Conservation (phyloP, 2,888 invertebrate species). For the Eubasilissa splendida region DNA sequence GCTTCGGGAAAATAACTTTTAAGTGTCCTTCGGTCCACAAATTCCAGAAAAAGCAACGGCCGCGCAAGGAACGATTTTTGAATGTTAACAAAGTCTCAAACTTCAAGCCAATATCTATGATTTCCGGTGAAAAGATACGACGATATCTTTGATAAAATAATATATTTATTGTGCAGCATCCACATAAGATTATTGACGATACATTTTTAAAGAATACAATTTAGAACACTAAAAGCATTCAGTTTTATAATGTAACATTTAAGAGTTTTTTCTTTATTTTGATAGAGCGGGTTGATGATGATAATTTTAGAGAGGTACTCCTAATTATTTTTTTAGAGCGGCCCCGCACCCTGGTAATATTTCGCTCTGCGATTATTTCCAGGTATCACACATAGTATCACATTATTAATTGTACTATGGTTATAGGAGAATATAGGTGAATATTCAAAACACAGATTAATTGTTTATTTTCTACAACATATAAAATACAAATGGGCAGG, state of each 20-base stretch:
- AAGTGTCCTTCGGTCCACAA: background rate
- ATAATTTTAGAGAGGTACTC: too few relatives aligned
- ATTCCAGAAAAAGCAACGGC: constrained; percentile 21
- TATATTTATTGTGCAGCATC: background rate
- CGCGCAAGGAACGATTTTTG: constrained; percentile 21
- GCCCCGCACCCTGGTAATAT: too few relatives aligned
- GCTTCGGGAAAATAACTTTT: constrained; percentile 29
- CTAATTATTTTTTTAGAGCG: too few relatives aligned
- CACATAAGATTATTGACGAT: background rate
- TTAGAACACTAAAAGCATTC: background rate
- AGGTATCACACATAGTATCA: too few relatives aligned
- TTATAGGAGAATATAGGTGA: too few relatives aligned
- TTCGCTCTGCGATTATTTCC: too few relatives aligned
- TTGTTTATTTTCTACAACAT: too few relatives aligned
- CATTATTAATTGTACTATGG: too few relatives aligned
- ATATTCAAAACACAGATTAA: too few relatives aligned
- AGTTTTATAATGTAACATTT: background rate
- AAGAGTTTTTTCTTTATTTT: too few relatives aligned
- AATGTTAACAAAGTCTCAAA: constrained; percentile 9
- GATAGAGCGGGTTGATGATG: too few relatives aligned
- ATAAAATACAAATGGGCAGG: too few relatives aligned
- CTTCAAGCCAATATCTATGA: constrained; percentile 8
- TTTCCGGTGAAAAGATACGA: constrained; percentile 6
- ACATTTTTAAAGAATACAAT: background rate
- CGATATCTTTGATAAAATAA: background rate